Percentiles rank a stretch among this genome's conserved stretches.
Evolutionary conservation across 2,113 vertebrate genomes (phyloP).

Genomic region (Chrysochloris asiatica): DNA sequence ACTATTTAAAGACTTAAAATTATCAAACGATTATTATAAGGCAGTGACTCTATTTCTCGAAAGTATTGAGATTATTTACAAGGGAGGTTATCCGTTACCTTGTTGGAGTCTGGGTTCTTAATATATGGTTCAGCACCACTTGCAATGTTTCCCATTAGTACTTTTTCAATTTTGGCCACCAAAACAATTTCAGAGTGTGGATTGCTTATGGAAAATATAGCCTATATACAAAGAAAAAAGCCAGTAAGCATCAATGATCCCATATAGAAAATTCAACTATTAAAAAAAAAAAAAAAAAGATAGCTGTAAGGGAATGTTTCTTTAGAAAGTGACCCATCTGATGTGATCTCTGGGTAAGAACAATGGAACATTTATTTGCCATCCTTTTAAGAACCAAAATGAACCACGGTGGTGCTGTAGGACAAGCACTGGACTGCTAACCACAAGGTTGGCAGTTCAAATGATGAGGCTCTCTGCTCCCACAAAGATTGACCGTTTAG

Average conservation of each 20-base stretch:
- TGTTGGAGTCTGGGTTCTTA: constrained; percentile 96
- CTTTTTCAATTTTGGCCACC: constrained; percentile 96
- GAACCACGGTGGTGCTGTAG: no score
- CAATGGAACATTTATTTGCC: neutral
- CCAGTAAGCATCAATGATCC: neutral
- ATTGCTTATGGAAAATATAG: constrained; percentile 95
- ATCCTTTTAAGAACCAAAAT: no score
- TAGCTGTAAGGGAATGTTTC: neutral
- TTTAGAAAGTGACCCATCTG: neutral
- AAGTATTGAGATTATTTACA: neutral
- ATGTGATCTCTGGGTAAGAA: neutral
- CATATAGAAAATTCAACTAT: no score
- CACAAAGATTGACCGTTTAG: no score
- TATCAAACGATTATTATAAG: neutral
- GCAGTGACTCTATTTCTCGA: neutral
- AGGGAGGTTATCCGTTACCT: constrained; percentile 85
- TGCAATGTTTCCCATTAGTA: constrained; percentile 95
- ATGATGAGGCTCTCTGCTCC: no score
- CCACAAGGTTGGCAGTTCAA: no score
- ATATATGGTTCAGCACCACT: constrained; percentile 95
- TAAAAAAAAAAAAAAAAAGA: no score
- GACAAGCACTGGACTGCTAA: no score
- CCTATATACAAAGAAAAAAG: constrained; percentile 83
- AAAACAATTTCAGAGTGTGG: constrained; percentile 96
- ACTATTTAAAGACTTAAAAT: neutral